A percentile compares a stretch with the other conserved stretches of the same genome.
Evolutionary conservation across 2,113 vertebrate species (phyloP).

Genomic region (Barnardius zonarius): DNA sequence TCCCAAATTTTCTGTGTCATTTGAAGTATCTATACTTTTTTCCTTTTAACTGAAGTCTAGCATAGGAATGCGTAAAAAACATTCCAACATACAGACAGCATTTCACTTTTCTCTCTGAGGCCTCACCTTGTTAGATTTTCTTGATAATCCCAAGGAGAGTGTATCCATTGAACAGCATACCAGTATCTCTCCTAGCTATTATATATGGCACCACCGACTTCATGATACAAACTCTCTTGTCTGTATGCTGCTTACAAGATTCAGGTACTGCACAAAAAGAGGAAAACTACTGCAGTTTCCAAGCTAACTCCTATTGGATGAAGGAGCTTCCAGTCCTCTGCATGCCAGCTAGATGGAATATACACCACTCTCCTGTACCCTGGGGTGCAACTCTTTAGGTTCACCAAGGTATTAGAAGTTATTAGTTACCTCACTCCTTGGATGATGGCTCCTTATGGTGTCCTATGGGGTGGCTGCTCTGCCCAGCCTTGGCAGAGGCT

Average conservation of each 20-base stretch:
- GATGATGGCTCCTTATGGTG: neutral
- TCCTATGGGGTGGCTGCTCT: rapidly evolving
- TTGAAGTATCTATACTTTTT: neutral
- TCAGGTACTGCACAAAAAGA: neutral
- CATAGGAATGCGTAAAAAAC: neutral
- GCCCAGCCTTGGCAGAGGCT: neutral
- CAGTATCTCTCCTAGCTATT: neutral
- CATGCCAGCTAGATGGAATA: neutral
- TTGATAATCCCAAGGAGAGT: neutral
- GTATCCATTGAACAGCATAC: neutral
- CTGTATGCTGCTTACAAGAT: neutral
- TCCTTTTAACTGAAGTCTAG: neutral
- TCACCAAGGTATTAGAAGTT: neutral
- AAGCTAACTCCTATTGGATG: neutral
- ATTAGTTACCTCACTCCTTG: neutral
- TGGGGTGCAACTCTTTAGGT: neutral
- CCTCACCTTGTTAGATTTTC: neutral
- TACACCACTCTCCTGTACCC: neutral
- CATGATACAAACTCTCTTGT: neutral
- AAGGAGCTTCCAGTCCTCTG: neutral
- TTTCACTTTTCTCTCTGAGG: neutral
- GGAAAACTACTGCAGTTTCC: neutral
- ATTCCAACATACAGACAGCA: neutral
- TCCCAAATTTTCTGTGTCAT: neutral
- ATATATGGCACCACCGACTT: neutral